Percentiles rank a stretch among this genome's conserved stretches.
phyloP scores from a whole-genome alignment of 2,888 invertebrate species.

The Acleris laterana region DNA sequence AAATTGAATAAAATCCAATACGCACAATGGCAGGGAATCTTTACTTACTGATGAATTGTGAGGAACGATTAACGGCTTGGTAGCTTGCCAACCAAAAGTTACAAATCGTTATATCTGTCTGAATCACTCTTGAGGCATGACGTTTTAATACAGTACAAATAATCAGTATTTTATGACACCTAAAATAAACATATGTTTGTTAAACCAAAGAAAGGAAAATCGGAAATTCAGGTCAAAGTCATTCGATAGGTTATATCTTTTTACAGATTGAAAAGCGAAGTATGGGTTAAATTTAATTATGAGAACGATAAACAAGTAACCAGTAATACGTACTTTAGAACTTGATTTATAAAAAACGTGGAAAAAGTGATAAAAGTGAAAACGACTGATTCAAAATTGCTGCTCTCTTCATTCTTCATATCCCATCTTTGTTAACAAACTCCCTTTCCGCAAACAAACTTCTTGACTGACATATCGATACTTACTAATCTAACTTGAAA shows the following conservation, averaged over 20 bases:
- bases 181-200: constrained; percentile 10
- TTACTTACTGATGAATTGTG: constrained; percentile 31
- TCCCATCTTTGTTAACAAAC: constrained; percentile 5
- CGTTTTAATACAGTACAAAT: constrained; percentile 36
- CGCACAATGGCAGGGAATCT: constrained; percentile 13
- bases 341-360: constrained; percentile 6
- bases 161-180: constrained; percentile 24
- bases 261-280: constrained; percentile 21
- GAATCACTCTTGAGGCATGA: constrained; percentile 33
- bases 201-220: constrained; percentile 13
- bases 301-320: constrained; percentile 7
- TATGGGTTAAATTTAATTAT: constrained; percentile 26
- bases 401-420: neutral
- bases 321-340: neutral
- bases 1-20: constrained; percentile 9
- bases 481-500: constrained; percentile 66
- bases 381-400: constrained; percentile 3
- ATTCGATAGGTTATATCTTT: constrained; percentile 12
- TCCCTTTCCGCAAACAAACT: constrained; percentile 4
- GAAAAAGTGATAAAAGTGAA: constrained; percentile 26
- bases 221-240: constrained; percentile 19
- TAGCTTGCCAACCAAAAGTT: constrained; percentile 36
- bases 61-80: constrained; percentile 40
- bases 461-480: constrained; percentile 72
- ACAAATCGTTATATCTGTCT: constrained; percentile 37